phyloP scores from a whole-genome alignment of 2,797 vertebrate species.

The Pachyuromys duprasi region DNA sequence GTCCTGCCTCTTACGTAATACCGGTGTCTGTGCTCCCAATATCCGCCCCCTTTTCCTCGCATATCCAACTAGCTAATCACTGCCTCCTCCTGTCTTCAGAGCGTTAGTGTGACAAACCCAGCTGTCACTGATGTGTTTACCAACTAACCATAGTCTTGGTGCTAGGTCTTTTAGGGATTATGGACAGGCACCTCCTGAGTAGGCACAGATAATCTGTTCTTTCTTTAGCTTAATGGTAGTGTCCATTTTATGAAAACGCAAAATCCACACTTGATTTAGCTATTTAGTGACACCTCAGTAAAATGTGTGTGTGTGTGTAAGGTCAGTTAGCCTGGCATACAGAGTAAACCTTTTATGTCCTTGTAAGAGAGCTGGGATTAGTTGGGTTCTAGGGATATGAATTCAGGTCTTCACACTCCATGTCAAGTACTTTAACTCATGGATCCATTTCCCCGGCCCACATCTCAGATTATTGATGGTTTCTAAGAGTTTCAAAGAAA shows the following conservation, averaged over 20 bases:
- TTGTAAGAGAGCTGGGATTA: neutral
- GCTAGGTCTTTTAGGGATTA: neutral
- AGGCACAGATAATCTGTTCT: neutral
- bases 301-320: too few relatives aligned
- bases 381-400: neutral
- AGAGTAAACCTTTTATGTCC: too few relatives aligned
- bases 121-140: neutral
- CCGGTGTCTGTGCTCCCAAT: neutral
- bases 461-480: neutral
- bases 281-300: neutral
- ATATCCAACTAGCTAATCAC: neutral
- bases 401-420: neutral
- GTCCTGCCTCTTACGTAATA: neutral
- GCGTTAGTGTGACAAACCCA: neutral
- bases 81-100: neutral
- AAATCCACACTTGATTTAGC: slow-evolving; percentile 13
- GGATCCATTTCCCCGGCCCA: neutral
- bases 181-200: neutral
- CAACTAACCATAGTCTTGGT: neutral
- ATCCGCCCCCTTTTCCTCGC: neutral
- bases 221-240: neutral
- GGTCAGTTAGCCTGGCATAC: too few relatives aligned
- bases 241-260: slow-evolving; percentile 5
- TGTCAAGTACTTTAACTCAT: neutral
- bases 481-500: neutral